Conservation (phyloP, 2,888 invertebrate species). For the Drosophila nigritarsus region DNA sequence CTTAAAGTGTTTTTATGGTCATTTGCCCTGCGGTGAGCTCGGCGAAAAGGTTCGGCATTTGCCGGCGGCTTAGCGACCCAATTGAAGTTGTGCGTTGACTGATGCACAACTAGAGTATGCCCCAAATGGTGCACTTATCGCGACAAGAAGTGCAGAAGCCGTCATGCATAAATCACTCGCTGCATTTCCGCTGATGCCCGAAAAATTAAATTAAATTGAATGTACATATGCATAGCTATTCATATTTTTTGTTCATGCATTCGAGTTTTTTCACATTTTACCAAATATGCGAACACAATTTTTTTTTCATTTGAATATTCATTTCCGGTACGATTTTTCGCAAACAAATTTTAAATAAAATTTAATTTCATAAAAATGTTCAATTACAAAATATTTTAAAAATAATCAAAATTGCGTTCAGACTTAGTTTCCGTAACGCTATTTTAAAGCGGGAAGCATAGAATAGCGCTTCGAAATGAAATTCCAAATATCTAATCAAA, state of each 20-base stretch:
- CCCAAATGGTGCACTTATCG: slow-evolving; percentile 37
- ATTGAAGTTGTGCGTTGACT: slow-evolving; percentile 28
- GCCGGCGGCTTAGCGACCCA: slow-evolving; percentile 21
- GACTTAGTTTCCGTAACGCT: slow-evolving; percentile 2
- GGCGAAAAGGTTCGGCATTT: slow-evolving; percentile 17
- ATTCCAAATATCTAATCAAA: slow-evolving; percentile 30
- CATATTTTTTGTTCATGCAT: neutral
- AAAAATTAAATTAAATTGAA: slow-evolving; percentile 39
- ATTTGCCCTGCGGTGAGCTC: slow-evolving; percentile 21
- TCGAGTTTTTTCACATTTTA: slow-evolving; percentile 19
- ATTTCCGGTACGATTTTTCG: neutral
- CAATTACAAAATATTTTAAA: neutral
- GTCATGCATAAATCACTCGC: slow-evolving; percentile 37
- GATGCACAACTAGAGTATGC: neutral
- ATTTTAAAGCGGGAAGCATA: neutral
- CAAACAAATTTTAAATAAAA: neutral
- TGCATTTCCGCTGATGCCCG: slow-evolving; percentile 49
- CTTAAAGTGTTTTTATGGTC: slow-evolving; percentile 26
- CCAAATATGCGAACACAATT: neutral
- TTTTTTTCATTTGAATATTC: neutral
- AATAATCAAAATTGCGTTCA: slow-evolving; percentile 1
- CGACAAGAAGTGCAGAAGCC: slow-evolving; percentile 46
- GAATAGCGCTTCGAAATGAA: neutral
- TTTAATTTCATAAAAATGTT: neutral
- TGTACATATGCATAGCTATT: neutral